Percentiles rank a stretch among this genome's conserved stretches.
Conservation (phyloP, 2,888 invertebrate species). For the Cheilosia soror region DNA sequence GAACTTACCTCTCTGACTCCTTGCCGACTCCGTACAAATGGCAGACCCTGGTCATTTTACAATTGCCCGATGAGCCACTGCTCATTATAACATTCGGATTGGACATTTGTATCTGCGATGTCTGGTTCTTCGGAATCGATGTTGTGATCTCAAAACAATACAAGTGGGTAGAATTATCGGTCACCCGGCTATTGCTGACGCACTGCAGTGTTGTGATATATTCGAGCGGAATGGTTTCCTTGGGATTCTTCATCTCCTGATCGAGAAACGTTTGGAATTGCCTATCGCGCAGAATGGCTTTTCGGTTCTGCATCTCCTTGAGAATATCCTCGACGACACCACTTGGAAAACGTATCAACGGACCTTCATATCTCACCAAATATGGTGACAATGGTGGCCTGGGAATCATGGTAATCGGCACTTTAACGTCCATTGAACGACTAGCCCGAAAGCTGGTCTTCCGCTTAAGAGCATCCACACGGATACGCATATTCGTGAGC, state of each 20-base stretch:
- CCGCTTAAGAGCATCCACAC: slow-evolving; percentile 82
- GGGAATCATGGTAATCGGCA: slow-evolving; percentile 82
- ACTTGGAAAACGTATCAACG: slow-evolving; percentile 82
- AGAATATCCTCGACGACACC: slow-evolving; percentile 89
- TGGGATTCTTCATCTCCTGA: slow-evolving; percentile 87
- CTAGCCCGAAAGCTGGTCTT: slow-evolving; percentile 80
- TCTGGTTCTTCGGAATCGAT: slow-evolving; percentile 81
- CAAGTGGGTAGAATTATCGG: slow-evolving; percentile 82
- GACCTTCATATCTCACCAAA: slow-evolving; percentile 82
- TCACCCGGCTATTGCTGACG: slow-evolving; percentile 84
- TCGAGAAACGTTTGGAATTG: slow-evolving; percentile 90
- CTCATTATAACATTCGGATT: slow-evolving; percentile 83
- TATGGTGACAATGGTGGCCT: slow-evolving; percentile 81
- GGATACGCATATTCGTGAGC: slow-evolving; percentile 81
- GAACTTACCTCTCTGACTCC: slow-evolving; percentile 81
- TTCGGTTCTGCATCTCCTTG: slow-evolving; percentile 90
- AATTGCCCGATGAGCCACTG: slow-evolving; percentile 81
- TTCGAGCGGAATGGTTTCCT: slow-evolving; percentile 89
- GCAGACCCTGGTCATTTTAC: slow-evolving; percentile 81
- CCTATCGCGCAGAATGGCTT: slow-evolving; percentile 89
- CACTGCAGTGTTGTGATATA: slow-evolving; percentile 84
- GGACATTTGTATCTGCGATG: slow-evolving; percentile 75
- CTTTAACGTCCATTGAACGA: slow-evolving; percentile 79
- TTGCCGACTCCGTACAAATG: slow-evolving; percentile 84
- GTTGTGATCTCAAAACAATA: slow-evolving; percentile 83